Conservation (phyloP, 2,797 vertebrate genomes). For the Eremophila alpestris region DNA sequence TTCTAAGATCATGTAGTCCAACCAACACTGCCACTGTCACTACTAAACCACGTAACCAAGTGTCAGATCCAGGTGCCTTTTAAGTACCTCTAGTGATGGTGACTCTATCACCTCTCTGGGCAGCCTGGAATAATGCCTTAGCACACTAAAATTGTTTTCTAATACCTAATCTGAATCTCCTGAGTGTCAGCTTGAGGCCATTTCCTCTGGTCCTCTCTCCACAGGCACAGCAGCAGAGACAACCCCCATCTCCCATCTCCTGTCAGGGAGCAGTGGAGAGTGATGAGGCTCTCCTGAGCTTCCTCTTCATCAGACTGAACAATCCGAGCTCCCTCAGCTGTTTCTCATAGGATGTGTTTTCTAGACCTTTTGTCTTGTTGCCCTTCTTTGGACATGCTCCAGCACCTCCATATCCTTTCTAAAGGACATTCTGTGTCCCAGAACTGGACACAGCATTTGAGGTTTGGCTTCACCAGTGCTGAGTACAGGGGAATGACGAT, state of each 20-base stretch:
- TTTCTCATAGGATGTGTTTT: not conserved
- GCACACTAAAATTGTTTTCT: not conserved
- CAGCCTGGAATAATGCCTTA: not conserved
- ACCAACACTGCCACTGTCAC: not conserved
- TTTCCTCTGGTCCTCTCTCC: not conserved
- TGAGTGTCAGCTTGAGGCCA: accelerated
- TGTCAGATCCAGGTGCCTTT: not conserved
- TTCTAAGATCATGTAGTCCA: not conserved
- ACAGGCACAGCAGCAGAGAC: not conserved
- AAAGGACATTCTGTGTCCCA: not conserved
- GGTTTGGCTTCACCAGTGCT: not conserved
- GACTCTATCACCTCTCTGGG: no score
- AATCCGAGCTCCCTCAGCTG: not conserved
- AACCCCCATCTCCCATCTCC: not conserved
- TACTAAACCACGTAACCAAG: not conserved
- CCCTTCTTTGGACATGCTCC: not conserved
- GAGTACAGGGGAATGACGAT: not conserved
- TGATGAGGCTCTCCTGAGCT: accelerated
- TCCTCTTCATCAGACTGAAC: not conserved
- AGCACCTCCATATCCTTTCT: not conserved
- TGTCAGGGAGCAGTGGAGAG: not conserved
- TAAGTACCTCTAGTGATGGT: not conserved
- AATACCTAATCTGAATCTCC: no score
- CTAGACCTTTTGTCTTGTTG: not conserved
- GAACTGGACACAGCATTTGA: not conserved